Evolutionary conservation across 2,113 vertebrate species (phyloP).

Genomic region (Sander vitreus): DNA sequence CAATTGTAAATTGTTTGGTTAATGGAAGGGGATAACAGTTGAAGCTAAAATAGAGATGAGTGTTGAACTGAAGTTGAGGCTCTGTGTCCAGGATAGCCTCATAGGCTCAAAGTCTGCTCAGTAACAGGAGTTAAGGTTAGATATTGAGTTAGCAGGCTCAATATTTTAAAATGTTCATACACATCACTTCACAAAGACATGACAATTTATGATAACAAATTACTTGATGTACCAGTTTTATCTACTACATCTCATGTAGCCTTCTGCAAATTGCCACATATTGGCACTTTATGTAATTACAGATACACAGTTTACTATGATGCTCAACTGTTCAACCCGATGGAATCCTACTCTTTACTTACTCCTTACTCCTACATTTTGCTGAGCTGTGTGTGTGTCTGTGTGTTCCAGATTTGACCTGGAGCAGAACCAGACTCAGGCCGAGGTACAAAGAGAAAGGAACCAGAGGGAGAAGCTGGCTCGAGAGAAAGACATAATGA

Average conservation of each 20-base stretch:
- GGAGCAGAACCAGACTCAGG: slow-evolving; percentile 91
- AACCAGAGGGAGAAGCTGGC: slow-evolving; percentile 91
- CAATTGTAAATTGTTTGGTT: slow-evolving; percentile 61
- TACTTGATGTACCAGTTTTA: neutral
- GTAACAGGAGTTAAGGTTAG: neutral
- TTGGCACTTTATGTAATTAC: slow-evolving; percentile 1
- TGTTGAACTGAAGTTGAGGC: neutral
- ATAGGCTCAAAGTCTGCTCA: neutral
- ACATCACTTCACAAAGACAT: neutral
- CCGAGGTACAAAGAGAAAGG: slow-evolving; percentile 92
- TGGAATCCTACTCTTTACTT: neutral
- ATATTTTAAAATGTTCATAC: neutral
- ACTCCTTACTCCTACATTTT: too few species aligned
- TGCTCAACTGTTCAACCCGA: neutral
- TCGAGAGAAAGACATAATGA: slow-evolving; percentile 92
- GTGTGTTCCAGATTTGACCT: slow-evolving; percentile 89
- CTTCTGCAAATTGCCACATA: neutral
- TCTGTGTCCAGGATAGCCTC: neutral
- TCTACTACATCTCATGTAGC: neutral
- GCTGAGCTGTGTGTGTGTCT: slow-evolving; percentile 7
- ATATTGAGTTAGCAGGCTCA: neutral
- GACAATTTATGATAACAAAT: neutral
- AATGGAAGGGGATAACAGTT: slow-evolving; percentile 54
- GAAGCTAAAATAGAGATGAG: slow-evolving; percentile 44
- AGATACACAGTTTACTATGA: neutral